Conservation (phyloP, 2,797 vertebrate species). For the Coracias cyanogaster region DNA sequence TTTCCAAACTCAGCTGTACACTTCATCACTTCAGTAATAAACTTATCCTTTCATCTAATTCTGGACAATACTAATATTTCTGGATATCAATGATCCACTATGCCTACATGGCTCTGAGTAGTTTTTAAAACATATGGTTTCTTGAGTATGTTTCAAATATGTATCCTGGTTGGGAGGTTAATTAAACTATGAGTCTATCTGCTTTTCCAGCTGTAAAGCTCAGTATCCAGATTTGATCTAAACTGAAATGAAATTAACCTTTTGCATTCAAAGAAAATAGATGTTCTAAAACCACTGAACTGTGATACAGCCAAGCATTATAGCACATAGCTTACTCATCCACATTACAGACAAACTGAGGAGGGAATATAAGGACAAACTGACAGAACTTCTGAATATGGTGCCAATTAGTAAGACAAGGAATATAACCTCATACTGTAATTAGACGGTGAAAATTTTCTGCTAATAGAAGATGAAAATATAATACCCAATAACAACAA, state of each 20-base stretch:
- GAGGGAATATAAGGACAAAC: not conserved
- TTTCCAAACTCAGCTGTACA: not conserved
- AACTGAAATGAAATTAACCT: slow-evolving; percentile 70
- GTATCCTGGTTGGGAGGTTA: slow-evolving; percentile 65
- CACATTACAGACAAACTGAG: not conserved
- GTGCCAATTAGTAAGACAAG: not conserved
- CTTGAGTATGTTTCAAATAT: slow-evolving; percentile 55
- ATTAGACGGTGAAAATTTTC: not conserved
- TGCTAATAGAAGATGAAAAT: not conserved
- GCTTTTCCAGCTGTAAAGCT: slow-evolving; percentile 75
- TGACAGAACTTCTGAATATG: not conserved
- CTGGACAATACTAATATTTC: not conserved
- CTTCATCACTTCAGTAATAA: not conserved
- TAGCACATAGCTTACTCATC: not conserved
- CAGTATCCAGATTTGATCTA: slow-evolving; percentile 65
- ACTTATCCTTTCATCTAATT: not conserved
- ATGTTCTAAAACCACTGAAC: not conserved
- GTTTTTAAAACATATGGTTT: slow-evolving; percentile 36
- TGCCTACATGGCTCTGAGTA: slow-evolving; percentile 3
- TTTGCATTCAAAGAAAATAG: slow-evolving; percentile 64
- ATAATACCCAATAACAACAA: not conserved
- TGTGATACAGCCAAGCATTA: not conserved
- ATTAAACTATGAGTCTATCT: slow-evolving; percentile 72
- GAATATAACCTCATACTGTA: not conserved
- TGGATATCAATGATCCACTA: not conserved